A percentile compares a stretch with the other conserved stretches of the same genome.
Evolutionary conservation across 2,888 invertebrate genomes (phyloP).

Genomic region (Agrotis puta): DNA sequence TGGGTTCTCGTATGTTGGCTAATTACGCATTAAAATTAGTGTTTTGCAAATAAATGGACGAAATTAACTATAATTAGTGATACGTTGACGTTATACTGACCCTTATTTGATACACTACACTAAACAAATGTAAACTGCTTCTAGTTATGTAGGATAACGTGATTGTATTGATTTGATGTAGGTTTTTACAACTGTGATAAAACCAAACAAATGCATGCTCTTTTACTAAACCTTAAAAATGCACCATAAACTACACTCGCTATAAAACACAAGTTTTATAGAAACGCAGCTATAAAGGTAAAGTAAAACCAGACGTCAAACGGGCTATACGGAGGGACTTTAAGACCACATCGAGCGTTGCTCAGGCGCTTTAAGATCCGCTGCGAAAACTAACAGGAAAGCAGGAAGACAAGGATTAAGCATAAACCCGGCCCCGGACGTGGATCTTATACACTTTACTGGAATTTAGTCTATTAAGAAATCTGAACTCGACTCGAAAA

Average conservation of each 20-base stretch:
- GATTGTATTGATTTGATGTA: too few relatives aligned
- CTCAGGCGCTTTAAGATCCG: conserved; percentile 44
- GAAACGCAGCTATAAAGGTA: not conserved
- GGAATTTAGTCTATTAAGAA: conserved; percentile 47
- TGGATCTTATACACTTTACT: conserved; percentile 45
- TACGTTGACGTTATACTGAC: conserved; percentile 20
- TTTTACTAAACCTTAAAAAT: not conserved
- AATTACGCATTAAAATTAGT: conserved; percentile 38
- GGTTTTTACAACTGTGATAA: not conserved
- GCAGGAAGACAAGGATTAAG: conserved; percentile 55
- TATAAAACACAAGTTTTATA: conserved; percentile 5
- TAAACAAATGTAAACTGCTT: not conserved
- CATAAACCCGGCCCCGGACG: conserved; percentile 45
- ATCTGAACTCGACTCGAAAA: conserved; percentile 38
- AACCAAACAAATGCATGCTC: not conserved
- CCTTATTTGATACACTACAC: conserved; percentile 7
- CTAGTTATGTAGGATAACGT: not conserved
- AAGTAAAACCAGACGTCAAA: conserved; percentile 27
- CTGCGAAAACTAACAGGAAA: conserved; percentile 34
- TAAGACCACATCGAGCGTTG: conserved; percentile 31
- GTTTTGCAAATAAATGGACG: conserved; percentile 8
- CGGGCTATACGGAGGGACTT: conserved; percentile 19
- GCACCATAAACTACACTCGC: not conserved
- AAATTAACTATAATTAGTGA: conserved; percentile 30
- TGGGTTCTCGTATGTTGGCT: conserved; percentile 21